Percentiles rank a stretch among this genome's conserved stretches.
Conservation (phyloP, 2,797 vertebrate genomes). For the Esox lucius region DNA sequence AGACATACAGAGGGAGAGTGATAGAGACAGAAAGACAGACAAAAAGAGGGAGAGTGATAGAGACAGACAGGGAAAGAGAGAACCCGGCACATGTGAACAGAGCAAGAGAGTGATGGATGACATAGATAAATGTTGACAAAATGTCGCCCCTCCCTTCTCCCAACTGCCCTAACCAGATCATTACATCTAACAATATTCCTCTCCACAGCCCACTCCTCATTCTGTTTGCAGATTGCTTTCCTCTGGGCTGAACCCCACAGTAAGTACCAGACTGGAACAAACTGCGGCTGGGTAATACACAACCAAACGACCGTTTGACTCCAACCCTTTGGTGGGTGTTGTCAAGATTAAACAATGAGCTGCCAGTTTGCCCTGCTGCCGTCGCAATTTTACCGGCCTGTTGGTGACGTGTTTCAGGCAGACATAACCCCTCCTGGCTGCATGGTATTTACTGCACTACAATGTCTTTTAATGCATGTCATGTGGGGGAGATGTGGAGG, state of each 20-base stretch:
- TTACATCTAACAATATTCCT: slow-evolving; percentile 13
- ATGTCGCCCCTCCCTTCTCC: not conserved
- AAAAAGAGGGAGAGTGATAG: too few relatives aligned
- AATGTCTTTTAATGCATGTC: not conserved
- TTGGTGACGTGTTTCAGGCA: slow-evolving; percentile 9
- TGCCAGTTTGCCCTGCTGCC: not conserved
- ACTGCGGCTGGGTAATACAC: slow-evolving; percentile 5
- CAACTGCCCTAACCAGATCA: not conserved
- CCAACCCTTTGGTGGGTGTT: not conserved
- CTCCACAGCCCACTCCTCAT: not conserved
- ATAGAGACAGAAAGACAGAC: too few relatives aligned
- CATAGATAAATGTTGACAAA: not conserved
- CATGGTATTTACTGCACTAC: slow-evolving; percentile 2
- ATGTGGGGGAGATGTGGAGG: not conserved
- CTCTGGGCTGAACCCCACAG: slow-evolving; percentile 9
- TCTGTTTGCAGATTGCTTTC: slow-evolving; percentile 17
- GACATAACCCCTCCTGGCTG: slow-evolving; percentile 10
- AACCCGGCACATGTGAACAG: too few relatives aligned
- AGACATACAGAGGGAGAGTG: not conserved
- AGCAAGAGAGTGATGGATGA: not conserved
- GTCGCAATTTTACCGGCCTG: slow-evolving; percentile 9
- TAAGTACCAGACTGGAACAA: not conserved
- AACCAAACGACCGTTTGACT: not conserved
- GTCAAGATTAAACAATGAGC: slow-evolving; percentile 26
- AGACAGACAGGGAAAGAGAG: too few relatives aligned